Percentiles rank a stretch among this genome's conserved stretches.
Evolutionary conservation across 2,113 vertebrate species (phyloP).

Genomic region (Hepsetus odoe): DNA sequence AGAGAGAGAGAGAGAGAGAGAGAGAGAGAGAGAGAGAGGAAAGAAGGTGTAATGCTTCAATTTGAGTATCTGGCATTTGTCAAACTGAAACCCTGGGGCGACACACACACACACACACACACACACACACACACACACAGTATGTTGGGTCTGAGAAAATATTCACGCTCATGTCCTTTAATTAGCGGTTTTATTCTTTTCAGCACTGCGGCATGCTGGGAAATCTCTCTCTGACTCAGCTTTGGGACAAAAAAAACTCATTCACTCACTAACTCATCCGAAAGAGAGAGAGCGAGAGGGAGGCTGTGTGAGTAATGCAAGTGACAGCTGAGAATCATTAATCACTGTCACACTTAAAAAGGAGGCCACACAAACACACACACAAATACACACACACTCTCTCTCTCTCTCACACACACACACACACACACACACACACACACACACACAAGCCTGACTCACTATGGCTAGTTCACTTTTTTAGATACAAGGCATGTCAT

Average conservation of each 20-base stretch:
- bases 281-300: conserved; percentile 36
- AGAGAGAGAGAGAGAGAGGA: conserved; percentile 29
- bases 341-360: no score
- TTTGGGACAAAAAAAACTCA: no score
- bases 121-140: conserved; percentile 42
- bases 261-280: conserved; percentile 5
- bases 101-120: conserved; percentile 12
- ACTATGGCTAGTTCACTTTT: no score
- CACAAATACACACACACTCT: no score
- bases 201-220: conserved; percentile 50
- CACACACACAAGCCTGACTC: no score
- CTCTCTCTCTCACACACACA: no score
- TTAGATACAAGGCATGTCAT: no score
- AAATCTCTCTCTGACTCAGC: conserved; percentile 50
- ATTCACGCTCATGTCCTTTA: conserved; percentile 64
- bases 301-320: no score
- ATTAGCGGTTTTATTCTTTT: conserved; percentile 72
- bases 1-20: conserved; percentile 17
- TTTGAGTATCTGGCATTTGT: conserved; percentile 72
- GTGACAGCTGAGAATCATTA: no score
- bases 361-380: no score
- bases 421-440: no score
- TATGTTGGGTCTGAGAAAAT: conserved; percentile 53
- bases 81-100: conserved; percentile 58
- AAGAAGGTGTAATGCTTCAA: conserved; percentile 67